Base-by-base conservation (phyloP, 1,140 invertebrate species). In the Phymastichus coffea region DNA sequence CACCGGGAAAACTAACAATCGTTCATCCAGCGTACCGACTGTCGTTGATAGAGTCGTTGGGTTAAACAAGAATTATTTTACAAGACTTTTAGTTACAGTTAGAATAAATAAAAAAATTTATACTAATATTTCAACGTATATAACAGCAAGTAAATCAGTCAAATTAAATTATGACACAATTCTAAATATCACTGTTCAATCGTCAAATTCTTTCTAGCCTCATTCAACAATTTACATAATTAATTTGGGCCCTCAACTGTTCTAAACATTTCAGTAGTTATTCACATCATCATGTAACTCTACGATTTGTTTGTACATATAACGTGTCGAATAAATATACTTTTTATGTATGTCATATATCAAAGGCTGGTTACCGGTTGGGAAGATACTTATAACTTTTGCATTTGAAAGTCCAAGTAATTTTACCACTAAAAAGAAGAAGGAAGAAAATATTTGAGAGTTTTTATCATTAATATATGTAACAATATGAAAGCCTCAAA, bases 291-390 rank as follows among this genome's bases (percentile, higher is more conserved):
- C n/a, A n/a, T n/a, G n/a, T n/a, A n/a, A n/a, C n/a, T n/a, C n/a
- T n/a, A n/a, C n/a, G n/a, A n/a, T n/a, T n/a, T 69, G 67, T 52
- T 59, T 73, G 71, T 72, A 72, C 56, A 70, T 73, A 71, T 63
- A 48, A 64, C 37, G 56, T 68, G 65, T 65, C 66, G 52, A 64
- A n/a, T 68, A 67, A 57, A 61, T 64, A 66, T 43, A 63, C 23
- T 47, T 25, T 60, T 48, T 30, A 61, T 63, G 66, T 67, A 61
- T 66, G 55, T 66, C 64, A 53, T 51, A 63, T 66, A 65, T 65
- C 61, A 61, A 58, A 41, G 19, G 52, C 9, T 47, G 64, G 47
- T 44, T 65, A 57, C 56, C 43, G 44, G 35, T 53, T 26, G 37
- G 49, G 35, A 62, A 41, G 52, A 51, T 61, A 33, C 53, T 44